Base-by-base conservation (phyloP, 2,888 invertebrate species). In the Hetaerina titia region DNA sequence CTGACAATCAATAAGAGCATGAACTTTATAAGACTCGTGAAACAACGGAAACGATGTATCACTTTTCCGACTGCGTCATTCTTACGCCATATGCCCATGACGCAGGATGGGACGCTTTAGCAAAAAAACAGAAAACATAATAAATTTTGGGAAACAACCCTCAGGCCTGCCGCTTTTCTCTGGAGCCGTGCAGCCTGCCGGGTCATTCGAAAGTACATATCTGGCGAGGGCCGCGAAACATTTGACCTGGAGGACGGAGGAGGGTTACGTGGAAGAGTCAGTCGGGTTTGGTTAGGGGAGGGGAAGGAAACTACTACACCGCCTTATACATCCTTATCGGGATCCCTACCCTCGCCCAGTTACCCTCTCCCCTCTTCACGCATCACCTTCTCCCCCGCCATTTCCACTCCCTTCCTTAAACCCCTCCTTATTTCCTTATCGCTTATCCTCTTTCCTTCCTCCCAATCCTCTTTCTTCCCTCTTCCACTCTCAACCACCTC, bases 21-120 rank as follows among this genome's bases (percentile, higher is more conserved):
- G 5, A 81, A 31, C 25, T 19, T 22, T 81, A 31, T 31, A n/a
- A 81, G 81, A 81, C 15, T 31, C 81, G 9, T 31, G 31, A 81
- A 31, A 31, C 81, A 13, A 31, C 5, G n/a, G 81, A 15, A 81
- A 25, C 8, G 31, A 69, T 69, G 69, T 69, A n/a, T 69, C n/a
- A 17, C n/a, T 69, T 69, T n/a, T 17, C n/a, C 8, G 69, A n/a
- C 69, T 69, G 69, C 69, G 69, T n/a, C 69, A n/a, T 69, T n/a
- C n/a, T n/a, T 69, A n/a, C 69, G n/a, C 69, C 69, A 69, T 69
- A 69, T 69, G 69, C 69, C 69, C 69, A 17, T n/a, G 69, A n/a
- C 69, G n/a, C 69, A n/a, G 69, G 69, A 69, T 69, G 22, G 69
- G 69, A 17, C 69, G 69, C 22, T 69, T n/a, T n/a, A 69, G 9